Evolutionary conservation across 2,797 vertebrate genomes (phyloP), one percentile per base, ranked within the genome.

Genomic region (Petrocephalus schoutedeni): DNA sequence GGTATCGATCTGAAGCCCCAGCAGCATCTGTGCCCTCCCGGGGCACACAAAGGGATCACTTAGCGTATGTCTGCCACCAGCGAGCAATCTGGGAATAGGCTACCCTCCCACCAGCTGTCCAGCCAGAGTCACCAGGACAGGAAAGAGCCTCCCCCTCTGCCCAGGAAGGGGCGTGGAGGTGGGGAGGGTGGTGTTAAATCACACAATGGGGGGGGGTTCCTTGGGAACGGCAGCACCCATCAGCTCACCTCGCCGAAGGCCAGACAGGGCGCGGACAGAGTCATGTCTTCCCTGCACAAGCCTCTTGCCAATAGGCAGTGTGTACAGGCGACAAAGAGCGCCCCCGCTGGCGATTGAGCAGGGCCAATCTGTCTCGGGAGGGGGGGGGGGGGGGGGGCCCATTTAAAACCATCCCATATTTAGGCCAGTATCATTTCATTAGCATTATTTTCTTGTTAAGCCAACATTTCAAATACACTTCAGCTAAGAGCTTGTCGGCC

Each of bases 31-130:
- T 84, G 45, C 59, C 32, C 32, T 14, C 14, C 10, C 4, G 9
- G 36, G 19, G 19, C 83, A 86, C 28, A 88, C 87, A 86, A 86
- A 88, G 87, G 51, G 82, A 67, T 23, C 45, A 67, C 56, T 51
- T 21, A 61, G 57, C 45, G 41, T 56, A 45, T 87, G 74, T 59
- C 45, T 51, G 10, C 12, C 45, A 21, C 83, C 32, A 53, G n/a
- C 54, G 16, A 51, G 21, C 87, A 77, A 21, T 82, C 14, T 8
- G 87, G 51, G 57, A 84, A 14, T 19, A 12, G 54, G 21, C 9
- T 23, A 21, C 82, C 12, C 59, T 85, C 83, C 41, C 54, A 71
- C 49, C 87, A 86, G 87, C 83, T 85, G 87, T 77, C 54, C 80
- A 56, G 16, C 49, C 58, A 19, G 74, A 45, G 57, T 84, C 23